Base-by-base conservation (phyloP, 2,888 invertebrate genomes). In the Drosophila lutescens region DNA sequence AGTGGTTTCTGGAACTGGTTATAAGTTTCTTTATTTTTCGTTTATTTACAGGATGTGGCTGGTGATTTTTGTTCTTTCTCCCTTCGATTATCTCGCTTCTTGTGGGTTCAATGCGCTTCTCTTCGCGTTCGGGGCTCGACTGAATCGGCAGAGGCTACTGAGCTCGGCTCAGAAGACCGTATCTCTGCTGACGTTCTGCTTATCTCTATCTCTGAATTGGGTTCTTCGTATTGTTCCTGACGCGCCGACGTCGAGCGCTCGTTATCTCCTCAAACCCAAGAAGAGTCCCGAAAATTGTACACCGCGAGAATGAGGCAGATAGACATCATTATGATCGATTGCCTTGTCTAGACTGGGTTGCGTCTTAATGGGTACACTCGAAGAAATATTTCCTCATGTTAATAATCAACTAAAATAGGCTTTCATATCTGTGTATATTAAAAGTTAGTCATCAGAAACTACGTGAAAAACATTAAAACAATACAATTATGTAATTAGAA, bases 121-220 rank as follows among this genome's bases (percentile, higher is more conserved):
- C 68, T 62, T 44, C 36, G 77, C 83, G 80, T 80, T 79, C 80
- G 43, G 57, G 44, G 63, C 72, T 69, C 69, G 76, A 85, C 85
- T 83, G 80, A 81, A 55, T 15, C 43, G 54, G n/a, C 60, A 20
- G 53, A 43, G 43, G 41, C 13, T 41, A 56, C 71, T 70, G 72
- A 74, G 78, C 79, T 71, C 40, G 57, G 81, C 75, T 79, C 78
- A 72, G 53, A 50, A 61, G 26, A 36, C 54, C 26, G 41, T 51
- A 44, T 63, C 54, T 54, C 43, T 34, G 68, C 46, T 26, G 44
- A 32, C 40, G 49, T 26, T 32, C 51, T n/a, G 51, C 46, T 30
- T 40, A 30, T 43, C 43, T 55, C 43, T 60, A 34, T 43, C 41
- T 55, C 34, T 10, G 32, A 4, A 30, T 43, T 32, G 49, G 59